Percentiles rank a stretch among this genome's conserved stretches.
Conservation (phyloP, 2,113 vertebrate species). For the Paradoxurus hermaphroditus region DNA sequence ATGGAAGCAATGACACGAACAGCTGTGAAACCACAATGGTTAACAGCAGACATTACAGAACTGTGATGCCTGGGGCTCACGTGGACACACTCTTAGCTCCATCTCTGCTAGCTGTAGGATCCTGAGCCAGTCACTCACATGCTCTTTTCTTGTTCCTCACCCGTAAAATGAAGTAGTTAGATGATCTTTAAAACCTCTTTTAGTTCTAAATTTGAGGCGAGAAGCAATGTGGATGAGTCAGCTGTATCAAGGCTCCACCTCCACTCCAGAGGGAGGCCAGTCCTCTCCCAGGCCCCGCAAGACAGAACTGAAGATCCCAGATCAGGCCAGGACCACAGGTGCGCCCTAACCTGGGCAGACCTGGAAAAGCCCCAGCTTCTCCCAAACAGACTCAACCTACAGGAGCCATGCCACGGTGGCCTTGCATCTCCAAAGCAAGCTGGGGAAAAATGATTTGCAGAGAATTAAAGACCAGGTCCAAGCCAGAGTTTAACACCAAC, state of each 20-base stretch:
- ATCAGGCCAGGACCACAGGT: not conserved
- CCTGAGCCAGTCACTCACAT: not conserved
- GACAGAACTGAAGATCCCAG: not conserved
- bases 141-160: not conserved
- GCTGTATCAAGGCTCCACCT: not conserved
- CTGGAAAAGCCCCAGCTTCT: not conserved
- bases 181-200: not conserved
- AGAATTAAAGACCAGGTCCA: not conserved
- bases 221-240: not conserved
- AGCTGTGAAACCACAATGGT: slow-evolving; percentile 60
- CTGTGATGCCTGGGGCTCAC: not conserved
- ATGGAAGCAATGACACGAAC: not conserved
- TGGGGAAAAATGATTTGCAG: not conserved
- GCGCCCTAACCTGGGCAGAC: not conserved
- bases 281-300: not conserved
- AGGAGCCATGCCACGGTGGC: not conserved
- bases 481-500: not conserved
- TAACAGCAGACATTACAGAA: not conserved
- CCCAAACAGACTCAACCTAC: not conserved
- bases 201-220: not conserved
- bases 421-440: not conserved
- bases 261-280: not conserved
- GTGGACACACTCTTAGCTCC: not conserved
- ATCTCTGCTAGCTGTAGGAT: not conserved
- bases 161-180: not conserved